Evolutionary conservation across 2,888 invertebrate species (phyloP).

Genomic region (Ectemnius continuus): DNA sequence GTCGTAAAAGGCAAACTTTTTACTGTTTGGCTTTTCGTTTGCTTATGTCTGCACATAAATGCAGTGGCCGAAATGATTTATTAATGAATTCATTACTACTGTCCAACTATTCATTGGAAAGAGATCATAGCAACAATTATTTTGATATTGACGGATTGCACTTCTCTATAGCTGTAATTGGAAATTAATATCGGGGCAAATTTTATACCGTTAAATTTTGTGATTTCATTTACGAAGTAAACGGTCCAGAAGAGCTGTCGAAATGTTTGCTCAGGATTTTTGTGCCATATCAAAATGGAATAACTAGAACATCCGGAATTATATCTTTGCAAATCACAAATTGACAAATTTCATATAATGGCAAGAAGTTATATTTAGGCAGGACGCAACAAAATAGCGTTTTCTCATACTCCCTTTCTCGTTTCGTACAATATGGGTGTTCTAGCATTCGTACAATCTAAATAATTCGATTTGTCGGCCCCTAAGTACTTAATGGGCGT

Average conservation of each 20-base stretch:
- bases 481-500: constrained; percentile 24
- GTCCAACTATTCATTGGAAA: constrained; percentile 5
- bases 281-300: no score
- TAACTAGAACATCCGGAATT: not conserved
- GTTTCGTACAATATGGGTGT: constrained; percentile 16
- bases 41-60: no score
- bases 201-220: no score
- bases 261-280: no score
- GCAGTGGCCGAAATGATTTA: constrained; percentile 1
- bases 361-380: constrained; percentile 1
- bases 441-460: constrained; percentile 18
- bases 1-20: not conserved
- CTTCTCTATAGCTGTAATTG: no score
- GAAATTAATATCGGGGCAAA: no score
- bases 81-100: not conserved
- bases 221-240: no score
- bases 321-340: not conserved
- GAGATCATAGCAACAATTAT: not conserved
- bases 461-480: constrained; percentile 22
- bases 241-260: no score
- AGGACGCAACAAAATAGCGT: not conserved
- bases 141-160: not conserved
- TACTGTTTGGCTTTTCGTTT: not conserved
- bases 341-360: not conserved
- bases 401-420: not conserved